Evolutionary conservation across 92 coral and sea anemone species (phyloP).

Genomic region (Epizoanthus rinbou): DNA sequence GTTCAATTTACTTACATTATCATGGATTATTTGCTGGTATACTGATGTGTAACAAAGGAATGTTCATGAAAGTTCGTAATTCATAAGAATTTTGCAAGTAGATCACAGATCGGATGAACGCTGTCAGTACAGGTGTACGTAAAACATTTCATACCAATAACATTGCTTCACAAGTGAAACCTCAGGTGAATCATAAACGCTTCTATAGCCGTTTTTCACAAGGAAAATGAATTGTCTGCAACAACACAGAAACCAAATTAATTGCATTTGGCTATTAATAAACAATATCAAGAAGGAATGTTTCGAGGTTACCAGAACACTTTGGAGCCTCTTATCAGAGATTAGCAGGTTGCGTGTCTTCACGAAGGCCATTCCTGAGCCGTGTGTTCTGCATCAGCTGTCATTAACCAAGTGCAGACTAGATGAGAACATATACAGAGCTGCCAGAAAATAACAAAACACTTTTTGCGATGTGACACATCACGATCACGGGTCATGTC

Average conservation of each 20-base stretch:
- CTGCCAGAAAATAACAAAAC: too few relatives aligned
- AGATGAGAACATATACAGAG: too few relatives aligned
- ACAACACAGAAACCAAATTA: neutral
- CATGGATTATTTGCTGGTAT: too few relatives aligned
- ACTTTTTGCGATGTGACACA: too few relatives aligned
- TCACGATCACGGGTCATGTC: too few relatives aligned
- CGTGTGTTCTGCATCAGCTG: neutral
- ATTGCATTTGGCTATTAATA: constrained; percentile 4
- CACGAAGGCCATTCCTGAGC: neutral
- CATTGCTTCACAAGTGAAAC: neutral
- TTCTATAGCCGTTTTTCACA: neutral
- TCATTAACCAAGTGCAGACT: neutral
- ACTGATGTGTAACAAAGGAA: too few relatives aligned
- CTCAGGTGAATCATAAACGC: neutral
- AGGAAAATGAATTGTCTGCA: neutral
- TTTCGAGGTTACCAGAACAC: neutral
- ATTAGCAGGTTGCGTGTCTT: constrained; percentile 11
- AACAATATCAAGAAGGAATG: neutral
- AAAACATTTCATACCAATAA: neutral
- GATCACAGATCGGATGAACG: neutral
- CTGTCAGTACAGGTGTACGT: neutral
- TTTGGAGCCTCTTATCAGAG: constrained; percentile 13
- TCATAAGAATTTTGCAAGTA: neutral
- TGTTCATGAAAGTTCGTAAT: neutral
- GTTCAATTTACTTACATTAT: too few relatives aligned